phyloP scores from a whole-genome alignment of 1,140 invertebrate genomes.

The Bombus turneri region DNA sequence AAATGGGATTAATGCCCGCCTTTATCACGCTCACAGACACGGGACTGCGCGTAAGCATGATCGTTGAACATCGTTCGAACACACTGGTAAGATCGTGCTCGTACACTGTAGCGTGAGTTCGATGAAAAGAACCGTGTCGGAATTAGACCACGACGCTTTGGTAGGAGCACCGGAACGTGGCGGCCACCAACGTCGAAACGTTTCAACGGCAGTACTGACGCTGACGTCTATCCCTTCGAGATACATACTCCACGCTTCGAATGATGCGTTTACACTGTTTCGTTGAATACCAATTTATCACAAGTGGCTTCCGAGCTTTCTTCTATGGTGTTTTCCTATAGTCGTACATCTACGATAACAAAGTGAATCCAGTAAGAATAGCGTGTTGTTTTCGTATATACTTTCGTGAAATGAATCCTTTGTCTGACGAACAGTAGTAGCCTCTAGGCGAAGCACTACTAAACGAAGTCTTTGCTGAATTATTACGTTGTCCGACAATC shows the following conservation, averaged over 20 bases:
- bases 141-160: constrained; percentile 60
- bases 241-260: not conserved
- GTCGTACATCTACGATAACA: not conserved
- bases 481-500: not conserved
- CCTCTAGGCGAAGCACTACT: not conserved
- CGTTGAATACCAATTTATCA: too few relatives aligned
- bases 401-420: not conserved
- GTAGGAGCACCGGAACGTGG: constrained; percentile 38
- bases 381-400: not conserved
- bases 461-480: not conserved
- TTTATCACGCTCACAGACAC: not conserved
- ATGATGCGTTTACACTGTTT: too few relatives aligned
- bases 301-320: not conserved
- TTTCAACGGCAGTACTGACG: constrained; percentile 52
- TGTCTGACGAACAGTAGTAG: not conserved
- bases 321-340: not conserved
- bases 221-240: constrained; percentile 52
- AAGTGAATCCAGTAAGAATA: not conserved
- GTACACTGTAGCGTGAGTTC: not conserved
- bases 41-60: not conserved
- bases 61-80: not conserved
- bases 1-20: constrained; percentile 2
- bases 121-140: constrained; percentile 41
- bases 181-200: constrained; percentile 41
- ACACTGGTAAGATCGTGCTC: not conserved